Conservation (phyloP, 2,113 vertebrate species). For the Mastomys coucha region DNA sequence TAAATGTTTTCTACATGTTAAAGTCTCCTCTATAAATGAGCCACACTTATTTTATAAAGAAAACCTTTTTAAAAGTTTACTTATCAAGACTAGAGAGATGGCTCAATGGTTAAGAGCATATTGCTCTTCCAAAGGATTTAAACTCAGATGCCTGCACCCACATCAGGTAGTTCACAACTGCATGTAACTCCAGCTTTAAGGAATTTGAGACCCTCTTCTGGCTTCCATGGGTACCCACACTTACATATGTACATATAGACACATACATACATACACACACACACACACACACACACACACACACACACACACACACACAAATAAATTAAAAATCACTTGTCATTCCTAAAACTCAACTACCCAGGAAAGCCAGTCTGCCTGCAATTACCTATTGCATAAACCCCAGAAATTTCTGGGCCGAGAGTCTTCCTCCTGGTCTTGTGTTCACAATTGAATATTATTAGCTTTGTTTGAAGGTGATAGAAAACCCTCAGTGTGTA, state of each 20-base stretch:
- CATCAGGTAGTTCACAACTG: not conserved
- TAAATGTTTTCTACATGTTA: not conserved
- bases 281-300: no score
- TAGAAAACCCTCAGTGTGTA: not conserved
- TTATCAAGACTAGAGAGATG: not conserved
- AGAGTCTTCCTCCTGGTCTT: not conserved
- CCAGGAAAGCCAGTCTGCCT: not conserved
- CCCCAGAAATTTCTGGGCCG: not conserved
- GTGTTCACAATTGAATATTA: not conserved
- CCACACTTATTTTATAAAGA: not conserved
- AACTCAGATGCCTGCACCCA: not conserved
- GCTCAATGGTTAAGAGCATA: not conserved
- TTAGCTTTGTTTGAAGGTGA: not conserved
- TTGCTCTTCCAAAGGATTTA: not conserved
- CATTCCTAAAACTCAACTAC: not conserved
- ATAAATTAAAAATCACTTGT: not conserved
- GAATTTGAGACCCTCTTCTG: not conserved
- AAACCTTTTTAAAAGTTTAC: not conserved
- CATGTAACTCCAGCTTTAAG: not conserved
- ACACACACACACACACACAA: not conserved
- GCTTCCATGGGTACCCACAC: not conserved
- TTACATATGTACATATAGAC: not conserved
- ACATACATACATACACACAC: no score
- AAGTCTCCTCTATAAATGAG: not conserved
- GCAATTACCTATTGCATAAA: no score